phyloP scores from a whole-genome alignment of 2,113 vertebrate species.

The Cichladusa arquata region DNA sequence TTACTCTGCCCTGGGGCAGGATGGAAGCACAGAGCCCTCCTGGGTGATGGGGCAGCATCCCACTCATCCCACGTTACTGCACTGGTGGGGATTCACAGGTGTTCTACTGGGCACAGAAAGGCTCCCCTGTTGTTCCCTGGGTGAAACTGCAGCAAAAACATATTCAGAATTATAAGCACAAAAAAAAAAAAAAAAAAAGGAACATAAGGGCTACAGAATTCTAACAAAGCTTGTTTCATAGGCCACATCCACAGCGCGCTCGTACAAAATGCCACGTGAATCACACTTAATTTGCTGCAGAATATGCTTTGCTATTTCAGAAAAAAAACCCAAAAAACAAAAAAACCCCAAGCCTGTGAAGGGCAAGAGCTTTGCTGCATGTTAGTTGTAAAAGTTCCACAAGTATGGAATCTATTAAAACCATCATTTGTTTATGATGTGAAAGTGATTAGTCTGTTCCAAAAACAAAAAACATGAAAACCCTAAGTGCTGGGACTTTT shows the following conservation, averaged over 20 bases:
- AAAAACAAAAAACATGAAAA: conserved; percentile 20
- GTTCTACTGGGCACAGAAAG: conserved; percentile 32
- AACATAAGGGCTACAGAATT: conserved; percentile 54
- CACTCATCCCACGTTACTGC: not conserved
- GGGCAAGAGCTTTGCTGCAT: conserved; percentile 33
- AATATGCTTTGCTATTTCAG: conserved; percentile 34
- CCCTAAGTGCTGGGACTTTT: not conserved
- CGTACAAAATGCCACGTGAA: conserved; percentile 43
- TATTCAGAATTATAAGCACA: not conserved
- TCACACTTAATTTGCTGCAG: conserved; percentile 59
- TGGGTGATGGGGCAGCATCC: not conserved
- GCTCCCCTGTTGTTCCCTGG: conserved; percentile 35
- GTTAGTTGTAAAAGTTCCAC: conserved; percentile 25
- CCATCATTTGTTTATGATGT: conserved; percentile 57
- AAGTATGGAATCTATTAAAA: conserved; percentile 56
- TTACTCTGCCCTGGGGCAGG: not conserved
- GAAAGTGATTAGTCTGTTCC: conserved; percentile 53
- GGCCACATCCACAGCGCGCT: not conserved
- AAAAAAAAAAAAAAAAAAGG: not conserved
- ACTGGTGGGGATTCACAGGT: conserved; percentile 33
- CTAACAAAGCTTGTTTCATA: conserved; percentile 65
- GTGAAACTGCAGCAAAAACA: conserved; percentile 35
- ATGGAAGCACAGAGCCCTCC: not conserved
- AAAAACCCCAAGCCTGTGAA: not conserved
- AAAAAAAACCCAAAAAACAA: not conserved